Evolutionary conservation across 1,140 invertebrate genomes (phyloP).

Genomic region (Neotoxoptera formosana): DNA sequence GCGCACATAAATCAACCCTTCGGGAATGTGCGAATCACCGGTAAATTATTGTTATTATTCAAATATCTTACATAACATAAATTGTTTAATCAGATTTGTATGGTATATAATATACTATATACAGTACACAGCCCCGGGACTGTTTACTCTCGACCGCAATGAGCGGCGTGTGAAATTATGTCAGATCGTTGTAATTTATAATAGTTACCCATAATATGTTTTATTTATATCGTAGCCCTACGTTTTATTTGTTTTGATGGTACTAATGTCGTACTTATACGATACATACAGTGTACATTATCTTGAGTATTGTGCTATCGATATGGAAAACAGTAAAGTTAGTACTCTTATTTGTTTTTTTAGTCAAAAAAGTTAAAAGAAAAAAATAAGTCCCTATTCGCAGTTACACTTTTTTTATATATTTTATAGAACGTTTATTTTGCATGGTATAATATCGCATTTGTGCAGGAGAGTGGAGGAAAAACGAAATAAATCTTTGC

Average conservation of each 20-base stretch:
- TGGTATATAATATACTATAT: neutral
- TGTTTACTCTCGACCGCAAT: neutral
- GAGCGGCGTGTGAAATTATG: neutral
- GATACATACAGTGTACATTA: neutral
- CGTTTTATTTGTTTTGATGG: neutral
- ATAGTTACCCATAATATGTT: neutral
- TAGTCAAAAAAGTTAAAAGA: neutral
- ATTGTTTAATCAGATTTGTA: constrained; percentile 3
- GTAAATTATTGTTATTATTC: neutral
- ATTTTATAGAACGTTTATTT: neutral
- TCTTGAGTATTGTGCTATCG: neutral
- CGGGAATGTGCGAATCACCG: constrained; percentile 43
- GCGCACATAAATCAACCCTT: constrained; percentile 39
- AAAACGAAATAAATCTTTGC: neutral
- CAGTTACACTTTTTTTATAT: neutral
- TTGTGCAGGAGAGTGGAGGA: neutral
- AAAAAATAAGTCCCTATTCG: neutral
- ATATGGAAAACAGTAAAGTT: neutral
- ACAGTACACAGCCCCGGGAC: neutral
- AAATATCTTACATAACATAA: constrained; percentile 3
- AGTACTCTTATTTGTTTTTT: neutral
- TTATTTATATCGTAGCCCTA: neutral
- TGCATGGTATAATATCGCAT: neutral
- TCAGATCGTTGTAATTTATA: neutral
- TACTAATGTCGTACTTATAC: neutral